A percentile compares a stretch with the other conserved stretches of the same genome.
Evolutionary conservation across 2,113 vertebrate genomes (phyloP).

Genomic region (Elgaria multicarinata): DNA sequence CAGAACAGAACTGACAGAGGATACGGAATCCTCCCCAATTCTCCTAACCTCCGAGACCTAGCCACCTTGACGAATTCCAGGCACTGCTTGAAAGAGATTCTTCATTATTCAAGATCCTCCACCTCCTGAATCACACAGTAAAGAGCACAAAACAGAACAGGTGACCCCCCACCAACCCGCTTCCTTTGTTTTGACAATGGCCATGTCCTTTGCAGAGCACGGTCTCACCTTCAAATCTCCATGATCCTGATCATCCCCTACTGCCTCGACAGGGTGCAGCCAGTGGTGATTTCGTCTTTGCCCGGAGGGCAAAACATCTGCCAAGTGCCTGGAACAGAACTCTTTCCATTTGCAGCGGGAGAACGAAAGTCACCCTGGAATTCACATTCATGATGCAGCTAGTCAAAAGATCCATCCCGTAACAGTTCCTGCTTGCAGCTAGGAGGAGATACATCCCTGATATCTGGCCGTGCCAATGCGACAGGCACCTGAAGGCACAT

Average conservation of each 20-base stretch:
- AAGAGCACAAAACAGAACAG: constrained; percentile 36
- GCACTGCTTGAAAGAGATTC: constrained; percentile 56
- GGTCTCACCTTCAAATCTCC: neutral
- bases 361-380: constrained; percentile 37
- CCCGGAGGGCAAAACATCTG: constrained; percentile 11
- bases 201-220: constrained; percentile 18
- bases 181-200: constrained; percentile 38
- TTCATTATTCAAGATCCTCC: constrained; percentile 37
- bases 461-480: constrained; percentile 56
- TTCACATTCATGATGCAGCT: constrained; percentile 45
- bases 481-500: constrained; percentile 69
- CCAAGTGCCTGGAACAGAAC: constrained; percentile 13
- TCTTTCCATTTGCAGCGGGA: constrained; percentile 41
- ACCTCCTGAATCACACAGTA: constrained; percentile 48
- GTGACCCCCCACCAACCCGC: constrained; percentile 39
- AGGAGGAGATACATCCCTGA: constrained; percentile 52
- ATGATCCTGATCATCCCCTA: neutral
- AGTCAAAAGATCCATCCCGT: constrained; percentile 41
- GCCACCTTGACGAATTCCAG: constrained; percentile 21
- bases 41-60: constrained; percentile 24
- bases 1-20: constrained; percentile 31
- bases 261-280: constrained; percentile 27
- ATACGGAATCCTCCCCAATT: constrained; percentile 45
- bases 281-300: constrained; percentile 26
- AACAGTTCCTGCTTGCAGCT: constrained; percentile 17